These are phyloP conservation scores for Campylomormyrus numenius DNA, from an alignment of 2,113 vertebrate genomes.

Conservation along the genomic window DNA sequence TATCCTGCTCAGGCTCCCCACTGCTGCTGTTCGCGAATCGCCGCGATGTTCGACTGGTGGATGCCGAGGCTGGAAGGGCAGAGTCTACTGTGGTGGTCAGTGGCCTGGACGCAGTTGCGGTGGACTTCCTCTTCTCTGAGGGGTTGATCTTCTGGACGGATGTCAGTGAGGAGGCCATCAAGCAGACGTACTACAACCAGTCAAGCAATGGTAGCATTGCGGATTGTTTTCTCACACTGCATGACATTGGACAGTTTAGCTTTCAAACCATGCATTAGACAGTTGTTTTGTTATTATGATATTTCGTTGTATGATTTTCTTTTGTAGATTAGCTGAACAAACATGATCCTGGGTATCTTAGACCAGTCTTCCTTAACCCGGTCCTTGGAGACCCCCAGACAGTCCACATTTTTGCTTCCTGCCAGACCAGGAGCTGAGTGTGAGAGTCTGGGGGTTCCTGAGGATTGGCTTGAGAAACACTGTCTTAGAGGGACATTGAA, in stretches of 20 bases:
- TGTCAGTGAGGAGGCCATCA: constrained; percentile 96
- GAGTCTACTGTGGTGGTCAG: constrained; percentile 84
- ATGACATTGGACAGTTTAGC: neutral
- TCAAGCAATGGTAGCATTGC: constrained; percentile 57
- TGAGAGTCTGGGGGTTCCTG: neutral
- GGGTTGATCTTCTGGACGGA: constrained; percentile 95
- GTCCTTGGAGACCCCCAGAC: neutral
- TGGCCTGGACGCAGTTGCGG: constrained; percentile 85
- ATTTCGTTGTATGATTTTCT: neutral
- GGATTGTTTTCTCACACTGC: neutral
- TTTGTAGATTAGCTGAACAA: neutral
- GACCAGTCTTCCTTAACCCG: neutral
- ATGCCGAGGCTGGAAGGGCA: constrained; percentile 68
- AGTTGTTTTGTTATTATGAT: neutral
- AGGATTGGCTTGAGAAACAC: neutral
- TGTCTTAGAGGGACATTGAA: neutral
- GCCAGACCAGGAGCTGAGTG: neutral
- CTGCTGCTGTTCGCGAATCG: constrained; percentile 92
- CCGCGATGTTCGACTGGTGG: constrained; percentile 83
- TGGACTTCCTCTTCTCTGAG: constrained; percentile 83
- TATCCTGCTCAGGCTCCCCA: constrained; percentile 65
- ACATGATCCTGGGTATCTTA: neutral
- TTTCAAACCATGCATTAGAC: neutral
- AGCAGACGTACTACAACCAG: constrained; percentile 85
- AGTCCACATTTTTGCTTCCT: neutral